These are phyloP conservation scores for Acanthochromis polyacanthus DNA, from an alignment of 2,113 vertebrate species.

Conservation along the genomic window DNA sequence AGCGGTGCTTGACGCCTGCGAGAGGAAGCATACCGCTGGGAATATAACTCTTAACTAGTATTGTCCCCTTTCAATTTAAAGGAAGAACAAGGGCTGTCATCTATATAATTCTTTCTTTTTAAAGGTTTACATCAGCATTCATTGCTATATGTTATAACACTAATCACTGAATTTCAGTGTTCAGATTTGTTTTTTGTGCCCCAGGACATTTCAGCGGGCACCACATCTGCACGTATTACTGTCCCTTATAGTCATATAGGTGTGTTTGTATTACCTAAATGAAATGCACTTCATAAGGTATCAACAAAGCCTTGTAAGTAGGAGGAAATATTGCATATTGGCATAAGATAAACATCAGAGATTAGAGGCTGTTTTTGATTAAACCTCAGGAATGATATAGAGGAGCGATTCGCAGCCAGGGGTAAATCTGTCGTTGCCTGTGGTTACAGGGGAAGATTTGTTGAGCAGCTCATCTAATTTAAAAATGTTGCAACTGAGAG, in stretches of 20 bases:
- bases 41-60: constrained; percentile 98
- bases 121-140: constrained; percentile 38
- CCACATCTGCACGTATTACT: constrained; percentile 3
- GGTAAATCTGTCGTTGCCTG: background rate
- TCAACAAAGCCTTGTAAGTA: background rate
- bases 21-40: constrained; percentile 92
- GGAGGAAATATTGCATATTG: background rate
- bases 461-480: too few species aligned
- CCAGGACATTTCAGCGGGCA: background rate
- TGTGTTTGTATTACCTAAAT: background rate
- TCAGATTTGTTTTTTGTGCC: constrained; percentile 28
- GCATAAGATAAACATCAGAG: background rate
- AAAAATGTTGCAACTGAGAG: too few species aligned
- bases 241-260: background rate
- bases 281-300: background rate
- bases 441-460: background rate
- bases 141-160: background rate
- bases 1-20: constrained; percentile 93
- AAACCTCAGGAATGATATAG: background rate
- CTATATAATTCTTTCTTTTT: constrained; percentile 83
- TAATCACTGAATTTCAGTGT: constrained; percentile 39
- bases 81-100: constrained; percentile 91
- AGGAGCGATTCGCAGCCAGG: too few species aligned
- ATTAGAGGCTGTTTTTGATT: background rate
- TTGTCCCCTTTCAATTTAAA: constrained; percentile 98